phyloP scores from a whole-genome alignment of 1,140 invertebrate species.

The Magallana gigas region DNA sequence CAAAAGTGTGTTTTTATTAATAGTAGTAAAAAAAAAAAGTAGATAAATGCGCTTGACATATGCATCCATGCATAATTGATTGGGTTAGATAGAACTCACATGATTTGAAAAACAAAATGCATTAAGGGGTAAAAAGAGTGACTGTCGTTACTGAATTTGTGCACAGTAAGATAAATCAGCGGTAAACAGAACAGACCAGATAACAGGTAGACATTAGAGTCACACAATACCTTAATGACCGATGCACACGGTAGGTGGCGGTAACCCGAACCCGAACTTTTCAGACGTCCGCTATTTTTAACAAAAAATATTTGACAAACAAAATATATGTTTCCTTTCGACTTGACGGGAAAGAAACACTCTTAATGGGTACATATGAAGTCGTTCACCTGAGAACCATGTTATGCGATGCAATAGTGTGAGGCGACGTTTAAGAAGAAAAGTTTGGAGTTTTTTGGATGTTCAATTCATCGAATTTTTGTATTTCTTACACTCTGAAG shows the following conservation, averaged over 20 bases:
- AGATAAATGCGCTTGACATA: no score
- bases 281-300: slow-evolving; percentile 2
- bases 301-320: slow-evolving; percentile 13
- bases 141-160: background rate
- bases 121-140: no score
- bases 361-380: background rate
- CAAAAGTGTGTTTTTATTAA: no score
- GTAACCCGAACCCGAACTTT: background rate
- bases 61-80: no score
- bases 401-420: background rate
- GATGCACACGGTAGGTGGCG: slow-evolving; percentile 21
- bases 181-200: slow-evolving; percentile 14
- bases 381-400: background rate
- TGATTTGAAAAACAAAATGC: no score
- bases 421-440: background rate
- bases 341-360: background rate
- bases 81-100: no score
- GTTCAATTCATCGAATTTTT: background rate
- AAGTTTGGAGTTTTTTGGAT: background rate
- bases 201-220: slow-evolving; percentile 9
- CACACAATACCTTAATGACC: slow-evolving; percentile 26
- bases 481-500: background rate
- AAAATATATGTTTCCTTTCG: background rate
- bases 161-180: slow-evolving; percentile 8
- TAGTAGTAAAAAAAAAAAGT: no score